phyloP scores from a whole-genome alignment of 2,113 vertebrate species.

The Pleuronectes platessa region DNA sequence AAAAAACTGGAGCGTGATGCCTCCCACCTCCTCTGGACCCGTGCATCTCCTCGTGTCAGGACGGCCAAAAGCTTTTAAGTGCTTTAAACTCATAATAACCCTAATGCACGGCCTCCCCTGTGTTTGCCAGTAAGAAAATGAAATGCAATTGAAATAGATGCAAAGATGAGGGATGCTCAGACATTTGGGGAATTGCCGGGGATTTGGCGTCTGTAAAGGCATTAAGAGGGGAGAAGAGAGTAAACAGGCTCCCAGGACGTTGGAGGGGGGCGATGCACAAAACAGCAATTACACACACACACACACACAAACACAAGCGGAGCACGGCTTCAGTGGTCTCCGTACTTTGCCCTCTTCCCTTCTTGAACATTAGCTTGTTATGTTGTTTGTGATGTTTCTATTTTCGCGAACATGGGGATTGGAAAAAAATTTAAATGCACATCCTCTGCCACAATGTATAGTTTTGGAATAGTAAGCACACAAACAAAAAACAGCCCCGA shows the following conservation, averaged over 20 bases:
- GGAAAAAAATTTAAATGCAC: slow-evolving; percentile 9
- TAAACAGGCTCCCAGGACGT: slow-evolving; percentile 59
- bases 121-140: slow-evolving; percentile 64
- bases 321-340: slow-evolving; percentile 23
- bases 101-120: slow-evolving; percentile 60
- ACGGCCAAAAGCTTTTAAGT: slow-evolving; percentile 75
- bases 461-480: slow-evolving; percentile 53
- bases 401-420: slow-evolving; percentile 56
- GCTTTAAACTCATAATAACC: slow-evolving; percentile 76
- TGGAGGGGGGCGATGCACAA: slow-evolving; percentile 11
- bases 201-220: slow-evolving; percentile 56
- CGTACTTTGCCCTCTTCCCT: slow-evolving; percentile 55
- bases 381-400: slow-evolving; percentile 68
- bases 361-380: slow-evolving; percentile 57
- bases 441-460: slow-evolving; percentile 58
- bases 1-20: slow-evolving; percentile 56
- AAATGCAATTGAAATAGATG: slow-evolving; percentile 68
- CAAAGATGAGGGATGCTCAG: slow-evolving; percentile 51
- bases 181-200: slow-evolving; percentile 50
- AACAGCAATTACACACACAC: slow-evolving; percentile 15
- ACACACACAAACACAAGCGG: slow-evolving; percentile 11
- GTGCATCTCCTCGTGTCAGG: slow-evolving; percentile 58
- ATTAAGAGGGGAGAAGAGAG: slow-evolving; percentile 57
- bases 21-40: slow-evolving; percentile 64
- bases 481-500: slow-evolving; percentile 74